Conservation (phyloP, 2,888 invertebrate species). For the Peribatodes rhomboidaria region DNA sequence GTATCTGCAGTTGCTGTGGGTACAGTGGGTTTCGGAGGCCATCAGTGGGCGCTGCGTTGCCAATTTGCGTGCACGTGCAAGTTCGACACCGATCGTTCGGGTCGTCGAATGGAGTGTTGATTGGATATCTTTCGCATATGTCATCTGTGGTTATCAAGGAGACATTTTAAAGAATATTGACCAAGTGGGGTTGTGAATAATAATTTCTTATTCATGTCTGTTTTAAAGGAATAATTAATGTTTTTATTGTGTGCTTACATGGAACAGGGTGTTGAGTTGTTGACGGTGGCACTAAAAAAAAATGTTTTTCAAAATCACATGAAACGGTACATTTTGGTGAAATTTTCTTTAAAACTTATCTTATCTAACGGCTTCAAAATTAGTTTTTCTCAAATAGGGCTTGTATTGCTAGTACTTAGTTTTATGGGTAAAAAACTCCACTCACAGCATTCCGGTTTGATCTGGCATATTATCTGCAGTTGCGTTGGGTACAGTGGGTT, state of each 20-base stretch:
- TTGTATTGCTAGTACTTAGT: too few relatives aligned
- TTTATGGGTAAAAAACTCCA: too few relatives aligned
- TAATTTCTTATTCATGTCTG: too few relatives aligned
- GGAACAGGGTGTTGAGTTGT: neutral
- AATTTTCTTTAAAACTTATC: too few relatives aligned
- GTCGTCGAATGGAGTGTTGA: conserved; percentile 11
- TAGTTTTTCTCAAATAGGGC: too few relatives aligned
- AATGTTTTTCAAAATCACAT: too few relatives aligned
- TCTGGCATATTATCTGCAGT: conserved; percentile 6
- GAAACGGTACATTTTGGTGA: too few relatives aligned
- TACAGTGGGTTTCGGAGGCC: neutral
- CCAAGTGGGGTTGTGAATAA: too few relatives aligned
- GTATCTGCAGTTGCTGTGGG: neutral
- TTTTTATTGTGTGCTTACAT: neutral
- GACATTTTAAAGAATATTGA: neutral
- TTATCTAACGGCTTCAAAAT: too few relatives aligned
- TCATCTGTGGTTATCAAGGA: conserved; percentile 7
- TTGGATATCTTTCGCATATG: conserved; percentile 4
- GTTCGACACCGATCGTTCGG: conserved; percentile 7
- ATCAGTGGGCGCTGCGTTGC: neutral
- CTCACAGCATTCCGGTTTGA: neutral
- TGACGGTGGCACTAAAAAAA: conserved; percentile 1
- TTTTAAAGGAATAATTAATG: too few relatives aligned
- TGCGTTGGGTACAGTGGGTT: neutral
- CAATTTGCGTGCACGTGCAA: neutral